Evolutionary conservation across 2,888 invertebrate species (phyloP), one percentile per base, ranked within the genome.

Genomic region (Netelia melanura): DNA sequence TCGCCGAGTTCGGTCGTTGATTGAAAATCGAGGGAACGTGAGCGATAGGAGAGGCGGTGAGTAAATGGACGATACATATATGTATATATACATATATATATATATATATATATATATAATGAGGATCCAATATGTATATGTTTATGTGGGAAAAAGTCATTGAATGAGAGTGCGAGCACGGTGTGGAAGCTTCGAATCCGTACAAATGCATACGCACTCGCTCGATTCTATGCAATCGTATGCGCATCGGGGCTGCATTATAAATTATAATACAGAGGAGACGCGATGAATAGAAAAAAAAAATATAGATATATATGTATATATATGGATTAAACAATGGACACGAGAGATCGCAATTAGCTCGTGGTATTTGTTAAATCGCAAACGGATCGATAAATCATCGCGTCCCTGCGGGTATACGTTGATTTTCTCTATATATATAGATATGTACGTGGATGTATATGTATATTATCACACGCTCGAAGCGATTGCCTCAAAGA

Each of bases 341-440:
- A 76, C 82, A 85, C 85, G 85, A 82, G 85, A 85, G 71, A 82
- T 82, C 79, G 85, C 82, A 85, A 85, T 85, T 85, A 85, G 82
- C 82, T 30, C 75, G 48, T 67, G 65, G 64, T 76, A 81, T 82
- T 77, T 58, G 30, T 30, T 78, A 67, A 84, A 84, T 81, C 68
- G 38, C 48, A 3, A 61, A 75, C 75, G 72, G 76, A 82, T 85
- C 82, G 82, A 85, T 85, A 79, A 85, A 85, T 85, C 85, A 85
- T 85, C 65, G 68, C 75, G 62, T 54, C 52, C 78, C 74, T 38
- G 52, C 68, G 70, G 81, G 48, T 81, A 74, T 30, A 30, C 30
- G 30, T 30, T 30, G 30, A 70, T 74, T 68, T 5, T 30, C 3
- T 30, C 3, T 5, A 30, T 30, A 5, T 30, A 30, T 30, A 30